Percentiles rank a stretch among this genome's conserved stretches.
Evolutionary conservation across 2,113 vertebrate genomes (phyloP).

Genomic region (Procapra przewalskii): DNA sequence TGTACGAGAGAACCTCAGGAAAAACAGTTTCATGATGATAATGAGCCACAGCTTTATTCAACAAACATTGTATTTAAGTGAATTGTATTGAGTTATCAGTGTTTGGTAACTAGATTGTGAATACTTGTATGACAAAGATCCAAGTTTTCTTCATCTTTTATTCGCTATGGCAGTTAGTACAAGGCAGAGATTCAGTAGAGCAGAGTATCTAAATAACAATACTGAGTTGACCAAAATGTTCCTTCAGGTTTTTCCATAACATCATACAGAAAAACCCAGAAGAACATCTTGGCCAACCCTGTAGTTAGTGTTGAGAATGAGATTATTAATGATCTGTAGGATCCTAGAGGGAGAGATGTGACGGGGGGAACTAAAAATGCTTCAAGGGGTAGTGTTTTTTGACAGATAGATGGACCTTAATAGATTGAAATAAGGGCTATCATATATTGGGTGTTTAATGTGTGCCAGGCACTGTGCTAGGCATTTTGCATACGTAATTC

Average conservation of each 20-base stretch:
- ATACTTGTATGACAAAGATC: neutral
- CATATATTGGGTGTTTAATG: neutral
- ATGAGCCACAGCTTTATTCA: neutral
- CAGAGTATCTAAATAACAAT: neutral
- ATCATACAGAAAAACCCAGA: neutral
- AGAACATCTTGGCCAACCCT: neutral
- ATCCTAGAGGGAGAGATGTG: neutral
- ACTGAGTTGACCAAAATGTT: neutral
- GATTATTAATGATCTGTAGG: neutral
- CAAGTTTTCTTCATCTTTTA: constrained; percentile 1
- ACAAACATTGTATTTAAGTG: neutral
- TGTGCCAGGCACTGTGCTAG: neutral
- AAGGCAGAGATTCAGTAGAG: neutral
- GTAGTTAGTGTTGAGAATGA: neutral
- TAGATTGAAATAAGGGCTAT: neutral
- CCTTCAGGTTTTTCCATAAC: neutral
- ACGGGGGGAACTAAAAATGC: neutral
- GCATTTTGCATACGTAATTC: neutral
- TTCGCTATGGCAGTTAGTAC: neutral
- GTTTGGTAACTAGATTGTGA: constrained; percentile 2
- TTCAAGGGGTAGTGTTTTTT: neutral
- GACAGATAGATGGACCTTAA: neutral
- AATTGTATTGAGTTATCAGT: neutral
- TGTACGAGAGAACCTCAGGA: neutral
- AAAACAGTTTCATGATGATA: neutral